Conservation (phyloP, 2,797 vertebrate genomes). For the Erithacus rubecula region DNA sequence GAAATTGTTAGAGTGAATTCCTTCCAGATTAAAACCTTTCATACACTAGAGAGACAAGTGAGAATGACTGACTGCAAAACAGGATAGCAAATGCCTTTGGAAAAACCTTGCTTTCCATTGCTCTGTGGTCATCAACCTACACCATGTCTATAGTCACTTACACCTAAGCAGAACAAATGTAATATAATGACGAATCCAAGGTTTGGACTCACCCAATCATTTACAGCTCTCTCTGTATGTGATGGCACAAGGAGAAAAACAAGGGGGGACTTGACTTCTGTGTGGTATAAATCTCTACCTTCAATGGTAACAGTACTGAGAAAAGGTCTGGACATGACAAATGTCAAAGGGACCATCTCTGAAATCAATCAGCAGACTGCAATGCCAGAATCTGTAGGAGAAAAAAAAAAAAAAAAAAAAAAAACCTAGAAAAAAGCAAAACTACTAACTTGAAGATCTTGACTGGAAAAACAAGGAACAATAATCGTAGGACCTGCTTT, state of each 20-base stretch:
- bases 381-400: neutral
- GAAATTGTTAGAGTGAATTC: neutral
- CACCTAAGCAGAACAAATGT: neutral
- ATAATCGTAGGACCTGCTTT: neutral
- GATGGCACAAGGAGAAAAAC: neutral
- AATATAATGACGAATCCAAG: neutral
- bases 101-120: neutral
- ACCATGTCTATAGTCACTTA: neutral
- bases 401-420: neutral
- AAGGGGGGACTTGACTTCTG: neutral
- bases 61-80: neutral
- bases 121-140: neutral
- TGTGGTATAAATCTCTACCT: neutral
- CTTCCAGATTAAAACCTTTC: neutral
- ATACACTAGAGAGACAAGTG: neutral
- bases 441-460: neutral
- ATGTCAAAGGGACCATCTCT: neutral
- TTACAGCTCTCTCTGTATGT: neutral
- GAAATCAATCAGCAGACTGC: neutral
- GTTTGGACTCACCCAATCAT: neutral
- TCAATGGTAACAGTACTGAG: neutral
- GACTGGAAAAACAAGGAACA: neutral
- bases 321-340: neutral
- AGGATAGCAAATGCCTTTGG: neutral
- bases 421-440: neutral